Base-by-base conservation (phyloP, 2,113 vertebrate species). In the Athene noctua region DNA sequence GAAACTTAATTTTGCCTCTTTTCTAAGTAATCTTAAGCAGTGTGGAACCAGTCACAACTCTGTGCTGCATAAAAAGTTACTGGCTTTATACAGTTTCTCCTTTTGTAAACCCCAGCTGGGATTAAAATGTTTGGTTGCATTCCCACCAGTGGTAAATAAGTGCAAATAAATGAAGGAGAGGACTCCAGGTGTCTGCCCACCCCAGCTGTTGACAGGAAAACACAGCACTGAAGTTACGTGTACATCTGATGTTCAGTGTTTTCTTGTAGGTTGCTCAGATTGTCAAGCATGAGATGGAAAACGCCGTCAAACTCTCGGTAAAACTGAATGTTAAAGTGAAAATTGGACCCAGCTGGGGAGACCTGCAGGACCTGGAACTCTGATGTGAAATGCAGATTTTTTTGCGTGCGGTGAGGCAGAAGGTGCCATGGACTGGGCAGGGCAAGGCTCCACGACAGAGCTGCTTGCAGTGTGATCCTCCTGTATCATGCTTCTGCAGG, bases 241-340 rank as follows among this genome's bases (percentile, higher is more conserved):
- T 26, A 30, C 59, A 63, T 34, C 92, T 94, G 86, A 94, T 15
- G 10, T 38, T 46, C 6, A 68, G 15, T 21, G 3, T 96, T 55
- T 91, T 47, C 63, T 92, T 80, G 34, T 86, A 99, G 99, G 99
- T 99, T 5, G 99, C 99, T 96, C 99, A 99, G 96, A 99, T 99
- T 20, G 98, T 99, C 86, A 99, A 99, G 97, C 97, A 98, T 7
- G 99, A 99, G 98, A 99, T 99, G 99, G 99, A 99, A 97, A 98
- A 97, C 0, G 99, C 98, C 32, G 82, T 99, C 30, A 98, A 99
- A 86, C 98, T 99, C 51, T 98, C 98, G 0, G 99, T 99, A 36
- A 99, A 98, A 67, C 98, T 99, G 22, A 97, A 97, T 21, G 99
- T 98, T 52, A 99, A 99, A 97, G 97, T 99, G 75, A 99, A 98